Base-by-base conservation (phyloP, 2,888 invertebrate species). In the Heteromyza rotundicornis region DNA sequence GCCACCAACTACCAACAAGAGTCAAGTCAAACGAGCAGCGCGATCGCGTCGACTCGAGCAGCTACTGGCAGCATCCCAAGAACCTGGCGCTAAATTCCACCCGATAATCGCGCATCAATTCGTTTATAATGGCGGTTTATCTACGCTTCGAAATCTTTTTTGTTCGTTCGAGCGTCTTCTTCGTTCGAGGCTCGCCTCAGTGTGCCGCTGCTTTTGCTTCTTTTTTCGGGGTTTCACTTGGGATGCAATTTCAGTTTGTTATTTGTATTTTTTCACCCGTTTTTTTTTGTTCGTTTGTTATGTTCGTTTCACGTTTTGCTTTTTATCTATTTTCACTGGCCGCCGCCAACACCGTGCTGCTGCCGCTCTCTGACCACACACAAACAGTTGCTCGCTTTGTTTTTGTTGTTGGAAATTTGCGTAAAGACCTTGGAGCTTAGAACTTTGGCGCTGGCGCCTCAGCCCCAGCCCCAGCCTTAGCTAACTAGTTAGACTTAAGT, bases 91-190 rank as follows among this genome's bases (percentile, higher is more conserved):
- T 74, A 77, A 69, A 76, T 75, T 69, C 64, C 59, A 66, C 65
- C 75, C 73, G 74, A 76, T 74, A 74, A 74, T 75, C 74, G 73
- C 75, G 64, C 75, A 77, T 74, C 77, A 74, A 74, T 77, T 77
- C 77, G 74, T 77, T 76, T 76, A 77, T 77, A 74, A 74, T 76
- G 77, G 76, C 73, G 69, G 68, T 73, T 74, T 76, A 74, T 74
- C 77, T 74, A 74, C 76, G 64, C 68, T 66, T 65, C 35, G 64
- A 75, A 61, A 77, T 77, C 74, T 76, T 62, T 20, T 27, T 23
- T 24, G 20, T 20, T 17, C 32, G 23, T n/a, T 22, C 19, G 50
- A 2, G 20, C 8, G 32, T 23, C 52, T 27, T 23, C 24, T 52
- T 14, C 5, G 27, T 27, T 19, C 14, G 14, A 19, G 2, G 52